Percentiles rank a stretch among this genome's conserved stretches.
These are phyloP conservation scores for Luffia ferchaultella DNA, from an alignment of 2,888 invertebrate species.

Conservation along the genomic window DNA sequence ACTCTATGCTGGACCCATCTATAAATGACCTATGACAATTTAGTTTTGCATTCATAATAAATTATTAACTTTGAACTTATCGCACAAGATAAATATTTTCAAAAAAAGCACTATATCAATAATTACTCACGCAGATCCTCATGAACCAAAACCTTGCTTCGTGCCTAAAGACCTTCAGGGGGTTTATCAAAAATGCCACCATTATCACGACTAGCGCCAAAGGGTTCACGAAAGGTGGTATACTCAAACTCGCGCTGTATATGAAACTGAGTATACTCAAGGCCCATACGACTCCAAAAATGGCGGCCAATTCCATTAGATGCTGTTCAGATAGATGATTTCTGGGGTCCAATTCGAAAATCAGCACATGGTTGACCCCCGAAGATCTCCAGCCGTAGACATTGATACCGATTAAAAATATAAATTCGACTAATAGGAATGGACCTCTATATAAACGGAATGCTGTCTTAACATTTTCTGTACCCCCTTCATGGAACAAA, in stretches of 20 bases:
- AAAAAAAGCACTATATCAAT: no score
- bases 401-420: constrained; percentile 95
- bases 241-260: constrained; percentile 78
- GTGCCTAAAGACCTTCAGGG: constrained; percentile 89
- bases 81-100: no score
- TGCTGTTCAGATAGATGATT: constrained; percentile 95
- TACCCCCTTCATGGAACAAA: constrained; percentile 75
- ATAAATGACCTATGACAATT: no score
- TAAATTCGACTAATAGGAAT: constrained; percentile 88
- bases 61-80: no score
- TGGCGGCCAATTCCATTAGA: constrained; percentile 91
- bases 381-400: constrained; percentile 97
- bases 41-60: no score
- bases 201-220: constrained; percentile 83
- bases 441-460: constrained; percentile 94
- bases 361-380: constrained; percentile 97
- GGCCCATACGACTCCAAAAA: constrained; percentile 95
- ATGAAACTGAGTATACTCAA: constrained; percentile 87
- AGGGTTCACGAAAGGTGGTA: constrained; percentile 94
- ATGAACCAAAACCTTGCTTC: constrained; percentile 96
- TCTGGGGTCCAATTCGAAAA: constrained; percentile 95
- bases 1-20: no score
- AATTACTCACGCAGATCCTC: constrained; percentile 83
- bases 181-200: constrained; percentile 88
- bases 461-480: constrained; percentile 83